Conservation (phyloP, 1,140 invertebrate genomes). For the Danaus melanippus region DNA sequence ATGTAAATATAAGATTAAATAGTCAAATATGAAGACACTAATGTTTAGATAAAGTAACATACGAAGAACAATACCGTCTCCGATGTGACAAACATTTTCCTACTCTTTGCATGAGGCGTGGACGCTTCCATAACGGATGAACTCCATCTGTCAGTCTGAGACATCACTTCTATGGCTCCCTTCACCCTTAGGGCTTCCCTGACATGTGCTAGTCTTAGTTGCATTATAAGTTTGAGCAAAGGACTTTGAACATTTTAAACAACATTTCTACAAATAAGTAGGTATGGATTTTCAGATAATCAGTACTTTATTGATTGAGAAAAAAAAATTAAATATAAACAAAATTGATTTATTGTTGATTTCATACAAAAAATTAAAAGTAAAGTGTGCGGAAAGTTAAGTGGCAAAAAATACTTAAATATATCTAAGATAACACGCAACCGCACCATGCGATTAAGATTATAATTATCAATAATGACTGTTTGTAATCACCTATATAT, state of each 20-base stretch:
- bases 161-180: neutral
- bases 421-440: too few relatives aligned
- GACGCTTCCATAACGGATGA: conserved; percentile 37
- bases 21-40: too few relatives aligned
- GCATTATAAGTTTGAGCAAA: neutral
- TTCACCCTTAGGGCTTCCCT: neutral
- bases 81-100: neutral
- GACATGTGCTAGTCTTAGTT: neutral
- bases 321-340: too few relatives aligned
- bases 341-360: too few relatives aligned
- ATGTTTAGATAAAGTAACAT: neutral
- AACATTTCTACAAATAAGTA: too few relatives aligned
- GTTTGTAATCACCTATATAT: conserved; percentile 17
- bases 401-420: too few relatives aligned
- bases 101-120: conserved; percentile 24
- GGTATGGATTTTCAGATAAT: too few relatives aligned
- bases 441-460: conserved; percentile 12
- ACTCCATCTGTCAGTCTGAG: conserved; percentile 31
- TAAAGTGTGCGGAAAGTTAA: too few relatives aligned
- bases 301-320: too few relatives aligned
- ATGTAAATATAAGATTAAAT: too few relatives aligned
- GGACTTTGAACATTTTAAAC: too few relatives aligned
- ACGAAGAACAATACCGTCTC: conserved; percentile 16
- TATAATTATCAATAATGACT: conserved; percentile 21
- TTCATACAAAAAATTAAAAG: too few relatives aligned